Base-by-base conservation (phyloP, 2,797 vertebrate species). In the Australoheros facetus region DNA sequence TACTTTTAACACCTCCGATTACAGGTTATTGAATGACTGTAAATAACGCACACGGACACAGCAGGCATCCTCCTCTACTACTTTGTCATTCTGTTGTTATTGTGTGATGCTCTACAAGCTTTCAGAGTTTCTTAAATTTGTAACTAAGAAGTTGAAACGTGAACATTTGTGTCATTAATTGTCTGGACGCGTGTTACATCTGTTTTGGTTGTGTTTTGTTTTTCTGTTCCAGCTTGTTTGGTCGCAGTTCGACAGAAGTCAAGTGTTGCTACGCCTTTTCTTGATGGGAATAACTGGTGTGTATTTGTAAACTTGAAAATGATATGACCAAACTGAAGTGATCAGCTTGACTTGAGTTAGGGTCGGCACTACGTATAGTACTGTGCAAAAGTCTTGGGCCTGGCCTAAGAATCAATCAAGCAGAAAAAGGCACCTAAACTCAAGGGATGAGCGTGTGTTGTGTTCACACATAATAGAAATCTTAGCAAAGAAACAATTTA, bases 261-360 rank as follows among this genome's bases (percentile, higher is more conserved):
- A 56, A 75, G 37, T 23, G 14, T 84, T 30, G 57, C 45, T 32
- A 45, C 55, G 37, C 75, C 88, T 37, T 71, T 76, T 26, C 58
- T 70, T 21, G 84, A 91, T 57, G 83, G 58, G 10, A 57, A 83
- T 4, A 75, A 85, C 69, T 82, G 91, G 94, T 95, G 82, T 21
- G 89, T 83, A 1, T 54, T 60, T 23, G 11, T 66, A 16, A 0
- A 28, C 30, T 66, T 48, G 48, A 66, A 66, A 10, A 48, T 48
- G 42, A 66, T 42, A 28, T 7, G 39, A 66, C 17, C 0, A 48
- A 28, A 28, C 0, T 48, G 39, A 11, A 12, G 62, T 48, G 7
- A 5, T 48, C 28, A 3, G 0, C 5, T 48, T 66, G 19, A 10
- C 39, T 66, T 66, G 23, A 14, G 16, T 45, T 64, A 11, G 60